Conservation (phyloP, 2,888 invertebrate species). For the Ophion costatus region DNA sequence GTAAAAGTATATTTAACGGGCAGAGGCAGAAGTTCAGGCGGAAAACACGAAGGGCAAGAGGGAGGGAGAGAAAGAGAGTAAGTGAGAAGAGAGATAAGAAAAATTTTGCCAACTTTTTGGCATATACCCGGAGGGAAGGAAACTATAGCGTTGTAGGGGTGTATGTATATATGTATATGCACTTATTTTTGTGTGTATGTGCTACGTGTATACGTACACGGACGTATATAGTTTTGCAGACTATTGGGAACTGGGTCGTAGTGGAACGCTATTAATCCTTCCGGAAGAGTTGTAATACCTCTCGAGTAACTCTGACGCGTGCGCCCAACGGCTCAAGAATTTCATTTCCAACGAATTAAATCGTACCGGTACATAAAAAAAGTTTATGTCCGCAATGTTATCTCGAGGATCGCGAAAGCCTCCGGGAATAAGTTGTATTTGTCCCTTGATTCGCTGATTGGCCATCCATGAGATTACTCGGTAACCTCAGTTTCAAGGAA, state of each 20-base stretch:
- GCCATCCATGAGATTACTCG: constrained; percentile 6
- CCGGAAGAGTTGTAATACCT: constrained; percentile 64
- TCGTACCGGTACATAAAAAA: constrained; percentile 38
- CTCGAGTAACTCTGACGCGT: constrained; percentile 50
- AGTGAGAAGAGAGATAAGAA: constrained; percentile 57
- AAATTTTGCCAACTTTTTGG: constrained; percentile 67
- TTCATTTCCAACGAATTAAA: constrained; percentile 63
- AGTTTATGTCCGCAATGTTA: constrained; percentile 31
- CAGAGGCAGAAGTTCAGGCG: constrained; percentile 53
- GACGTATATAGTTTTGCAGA: constrained; percentile 47
- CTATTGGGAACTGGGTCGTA: constrained; percentile 67
- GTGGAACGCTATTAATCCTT: constrained; percentile 66
- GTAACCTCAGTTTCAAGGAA: neutral
- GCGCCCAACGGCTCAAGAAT: constrained; percentile 57
- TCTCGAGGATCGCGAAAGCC: constrained; percentile 19
- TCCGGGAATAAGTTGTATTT: constrained; percentile 8
- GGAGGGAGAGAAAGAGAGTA: constrained; percentile 26
- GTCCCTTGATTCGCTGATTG: constrained; percentile 1
- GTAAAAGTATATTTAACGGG: constrained; percentile 64
- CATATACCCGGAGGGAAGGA: constrained; percentile 62
- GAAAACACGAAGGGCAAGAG: constrained; percentile 48
- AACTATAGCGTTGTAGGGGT: constrained; percentile 40
- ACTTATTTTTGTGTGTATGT: constrained; percentile 25
- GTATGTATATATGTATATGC: constrained; percentile 21
- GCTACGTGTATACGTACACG: constrained; percentile 18